phyloP scores from a whole-genome alignment of 2,888 invertebrate species.

The Oscheius sp. region DNA sequence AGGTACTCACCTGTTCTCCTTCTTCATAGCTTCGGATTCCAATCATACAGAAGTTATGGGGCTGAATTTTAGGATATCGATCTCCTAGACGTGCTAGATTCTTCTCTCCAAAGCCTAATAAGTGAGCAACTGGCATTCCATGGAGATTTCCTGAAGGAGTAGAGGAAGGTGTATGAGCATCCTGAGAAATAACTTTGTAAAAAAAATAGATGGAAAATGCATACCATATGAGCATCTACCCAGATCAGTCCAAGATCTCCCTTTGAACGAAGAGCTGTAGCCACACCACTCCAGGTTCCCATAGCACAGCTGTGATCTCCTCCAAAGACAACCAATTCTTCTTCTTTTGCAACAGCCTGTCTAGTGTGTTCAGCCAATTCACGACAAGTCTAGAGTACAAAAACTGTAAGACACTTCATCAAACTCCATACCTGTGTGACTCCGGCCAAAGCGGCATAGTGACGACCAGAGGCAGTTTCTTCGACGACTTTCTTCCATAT shows the following conservation, averaged over 20 bases:
- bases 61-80: slow-evolving; percentile 54
- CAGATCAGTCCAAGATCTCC: slow-evolving; percentile 64
- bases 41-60: slow-evolving; percentile 59
- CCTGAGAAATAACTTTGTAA: too few relatives aligned
- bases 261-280: slow-evolving; percentile 49
- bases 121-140: slow-evolving; percentile 66
- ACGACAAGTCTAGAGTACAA: slow-evolving; percentile 40
- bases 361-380: slow-evolving; percentile 54
- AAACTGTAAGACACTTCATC: background rate
- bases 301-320: slow-evolving; percentile 67
- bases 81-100: slow-evolving; percentile 48
- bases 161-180: slow-evolving; percentile 58
- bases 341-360: slow-evolving; percentile 41
- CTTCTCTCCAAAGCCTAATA: slow-evolving; percentile 59
- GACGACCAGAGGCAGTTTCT: slow-evolving; percentile 58
- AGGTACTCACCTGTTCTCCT: slow-evolving; percentile 53
- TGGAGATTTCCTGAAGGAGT: slow-evolving; percentile 62
- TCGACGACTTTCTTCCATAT: slow-evolving; percentile 56
- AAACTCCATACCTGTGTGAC: slow-evolving; percentile 46
- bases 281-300: slow-evolving; percentile 65
- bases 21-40: slow-evolving; percentile 62
- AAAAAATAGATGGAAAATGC: too few relatives aligned
- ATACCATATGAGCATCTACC: slow-evolving; percentile 65
- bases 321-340: slow-evolving; percentile 58
- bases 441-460: slow-evolving; percentile 52